phyloP scores from a whole-genome alignment of 2,888 invertebrate species.

The Balanococcus diminutus region DNA sequence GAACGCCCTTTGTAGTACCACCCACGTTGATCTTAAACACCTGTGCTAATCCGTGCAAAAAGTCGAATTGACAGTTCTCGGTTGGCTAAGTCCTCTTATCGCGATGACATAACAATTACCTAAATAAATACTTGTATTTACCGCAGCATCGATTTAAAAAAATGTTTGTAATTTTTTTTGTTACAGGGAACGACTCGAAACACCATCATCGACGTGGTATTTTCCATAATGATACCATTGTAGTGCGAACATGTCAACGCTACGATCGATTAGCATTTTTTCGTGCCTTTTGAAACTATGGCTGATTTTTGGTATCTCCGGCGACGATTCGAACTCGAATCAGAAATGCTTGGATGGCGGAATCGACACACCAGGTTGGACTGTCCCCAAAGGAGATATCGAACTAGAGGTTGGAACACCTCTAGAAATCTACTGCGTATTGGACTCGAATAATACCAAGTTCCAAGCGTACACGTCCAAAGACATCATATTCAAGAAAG shows the following conservation, averaged over 20 bases:
- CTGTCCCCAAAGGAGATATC: conserved; percentile 67
- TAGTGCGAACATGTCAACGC: not conserved
- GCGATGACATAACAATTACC: not conserved
- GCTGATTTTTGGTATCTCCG: not conserved
- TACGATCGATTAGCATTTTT: not conserved
- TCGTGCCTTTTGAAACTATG: not conserved
- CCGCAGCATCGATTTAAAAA: too few species aligned
- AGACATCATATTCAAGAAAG: conserved; percentile 64
- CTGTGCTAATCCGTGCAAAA: not conserved
- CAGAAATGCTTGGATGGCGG: not conserved
- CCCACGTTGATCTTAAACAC: too few species aligned
- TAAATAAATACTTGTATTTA: too few species aligned
- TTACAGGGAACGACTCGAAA: not conserved
- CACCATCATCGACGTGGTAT: not conserved
- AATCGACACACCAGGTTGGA: conserved; percentile 56
- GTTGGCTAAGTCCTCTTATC: not conserved
- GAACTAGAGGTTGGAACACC: conserved; percentile 68
- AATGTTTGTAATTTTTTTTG: not conserved
- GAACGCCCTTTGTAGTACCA: not conserved
- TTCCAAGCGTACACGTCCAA: conserved; percentile 65
- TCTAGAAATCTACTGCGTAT: conserved; percentile 70
- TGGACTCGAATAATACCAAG: conserved; percentile 61
- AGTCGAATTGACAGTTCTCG: not conserved
- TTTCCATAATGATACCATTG: not conserved
- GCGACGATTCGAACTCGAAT: not conserved